Conservation (phyloP, 2,888 invertebrate genomes). For the Cheiracanthium punctorium region DNA sequence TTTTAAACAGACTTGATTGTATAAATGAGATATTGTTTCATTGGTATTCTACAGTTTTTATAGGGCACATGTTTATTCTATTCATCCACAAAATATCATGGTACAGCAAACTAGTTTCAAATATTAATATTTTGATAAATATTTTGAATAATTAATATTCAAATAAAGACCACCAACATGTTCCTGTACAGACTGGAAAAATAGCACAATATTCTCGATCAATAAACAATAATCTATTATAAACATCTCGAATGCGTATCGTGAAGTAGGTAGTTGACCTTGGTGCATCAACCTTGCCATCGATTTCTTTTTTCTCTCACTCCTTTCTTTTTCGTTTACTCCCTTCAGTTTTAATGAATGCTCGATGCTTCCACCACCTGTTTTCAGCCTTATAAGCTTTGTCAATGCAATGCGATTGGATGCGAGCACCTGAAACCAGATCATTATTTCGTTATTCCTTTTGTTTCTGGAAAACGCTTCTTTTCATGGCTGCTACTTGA, state of each 20-base stretch:
- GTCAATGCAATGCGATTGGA: constrained; percentile 8
- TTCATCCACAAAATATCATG: too few relatives aligned
- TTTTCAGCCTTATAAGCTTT: background rate
- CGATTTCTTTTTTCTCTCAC: background rate
- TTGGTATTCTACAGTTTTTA: too few relatives aligned
- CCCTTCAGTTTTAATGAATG: constrained; percentile 21
- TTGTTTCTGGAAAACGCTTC: constrained; percentile 4
- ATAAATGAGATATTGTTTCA: too few relatives aligned
- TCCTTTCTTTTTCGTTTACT: background rate
- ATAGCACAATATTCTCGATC: background rate
- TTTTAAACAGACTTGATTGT: too few relatives aligned
- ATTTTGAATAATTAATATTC: too few relatives aligned
- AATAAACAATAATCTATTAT: background rate
- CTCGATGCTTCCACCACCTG: background rate
- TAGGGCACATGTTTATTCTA: too few relatives aligned
- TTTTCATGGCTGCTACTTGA: background rate
- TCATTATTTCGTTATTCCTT: constrained; percentile 9
- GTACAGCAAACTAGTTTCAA: too few relatives aligned
- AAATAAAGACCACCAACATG: too few relatives aligned
- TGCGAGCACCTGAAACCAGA: constrained; percentile 18
- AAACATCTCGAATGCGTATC: background rate
- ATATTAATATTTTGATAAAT: too few relatives aligned
- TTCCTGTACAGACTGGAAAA: background rate
- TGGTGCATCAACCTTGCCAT: constrained; percentile 37
- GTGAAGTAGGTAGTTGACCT: constrained; percentile 33